Conservation (phyloP, 2,888 invertebrate species). For the Iphiclides podalirius region DNA sequence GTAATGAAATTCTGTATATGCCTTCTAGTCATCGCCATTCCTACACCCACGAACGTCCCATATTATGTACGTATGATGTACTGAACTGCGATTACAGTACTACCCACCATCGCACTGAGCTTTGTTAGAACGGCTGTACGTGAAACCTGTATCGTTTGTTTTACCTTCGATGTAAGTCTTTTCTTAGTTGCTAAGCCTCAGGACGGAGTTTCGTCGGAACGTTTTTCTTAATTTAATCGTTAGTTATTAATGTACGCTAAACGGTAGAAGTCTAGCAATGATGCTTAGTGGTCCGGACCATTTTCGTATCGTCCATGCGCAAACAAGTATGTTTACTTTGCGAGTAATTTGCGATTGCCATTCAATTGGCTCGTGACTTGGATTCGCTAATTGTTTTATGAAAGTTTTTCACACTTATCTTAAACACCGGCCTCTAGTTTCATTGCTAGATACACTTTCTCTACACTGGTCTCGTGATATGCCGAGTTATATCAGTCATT, state of each 20-base stretch:
- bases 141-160: slow-evolving; percentile 17
- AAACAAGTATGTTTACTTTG: too few relatives aligned
- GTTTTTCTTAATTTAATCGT: too few relatives aligned
- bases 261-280: not conserved
- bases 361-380: too few relatives aligned
- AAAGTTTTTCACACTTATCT: too few relatives aligned
- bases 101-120: slow-evolving; percentile 54
- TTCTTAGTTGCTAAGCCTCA: slow-evolving; percentile 16
- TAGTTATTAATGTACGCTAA: slow-evolving; percentile 8
- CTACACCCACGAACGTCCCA: too few relatives aligned
- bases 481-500: slow-evolving; percentile 4
- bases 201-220: slow-evolving; percentile 6
- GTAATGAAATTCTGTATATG: too few relatives aligned
- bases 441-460: slow-evolving; percentile 3
- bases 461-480: not conserved
- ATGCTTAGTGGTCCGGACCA: not conserved
- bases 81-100: slow-evolving; percentile 36
- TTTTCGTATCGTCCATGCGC: too few relatives aligned
- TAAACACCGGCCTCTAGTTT: not conserved
- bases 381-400: too few relatives aligned
- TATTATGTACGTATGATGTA: too few relatives aligned
- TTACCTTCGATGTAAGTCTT: slow-evolving; percentile 9
- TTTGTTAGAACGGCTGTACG: slow-evolving; percentile 32
- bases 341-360: too few relatives aligned
- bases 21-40: too few relatives aligned